Evolutionary conservation across 2,888 invertebrate genomes (phyloP).

Genomic region (Steinernema hermaphroditum): DNA sequence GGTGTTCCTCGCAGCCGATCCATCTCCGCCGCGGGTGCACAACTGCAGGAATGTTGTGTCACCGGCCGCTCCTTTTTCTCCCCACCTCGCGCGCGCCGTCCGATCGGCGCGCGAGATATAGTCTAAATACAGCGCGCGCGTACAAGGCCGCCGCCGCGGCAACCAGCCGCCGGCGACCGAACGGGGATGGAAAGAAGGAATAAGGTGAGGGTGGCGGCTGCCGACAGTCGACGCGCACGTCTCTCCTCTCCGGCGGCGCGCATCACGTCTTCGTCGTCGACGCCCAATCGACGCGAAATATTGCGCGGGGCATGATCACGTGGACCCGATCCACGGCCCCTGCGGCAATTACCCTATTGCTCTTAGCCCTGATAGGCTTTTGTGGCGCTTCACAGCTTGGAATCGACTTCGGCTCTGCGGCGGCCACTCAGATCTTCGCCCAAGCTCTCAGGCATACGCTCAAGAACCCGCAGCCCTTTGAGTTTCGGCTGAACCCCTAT

Average conservation of each 20-base stretch:
- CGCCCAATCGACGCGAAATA: background rate
- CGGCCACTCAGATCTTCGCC: conserved; percentile 14
- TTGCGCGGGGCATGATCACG: conserved; percentile 9
- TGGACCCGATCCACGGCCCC: conserved; percentile 14
- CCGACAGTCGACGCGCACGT: conserved; percentile 1
- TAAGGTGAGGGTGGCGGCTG: conserved; percentile 10
- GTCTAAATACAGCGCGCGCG: background rate
- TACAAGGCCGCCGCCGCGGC: conserved; percentile 13
- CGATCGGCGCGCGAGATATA: conserved; percentile 22
- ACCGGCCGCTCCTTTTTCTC: background rate
- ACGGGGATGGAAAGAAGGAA: background rate
- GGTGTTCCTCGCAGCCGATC: background rate
- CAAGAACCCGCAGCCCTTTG: background rate
- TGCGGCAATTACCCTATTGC: background rate
- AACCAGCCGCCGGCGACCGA: background rate
- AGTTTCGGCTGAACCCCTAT: conserved; percentile 4
- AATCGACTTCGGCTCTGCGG: conserved; percentile 10
- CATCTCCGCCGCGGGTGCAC: background rate
- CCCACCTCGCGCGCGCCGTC: background rate
- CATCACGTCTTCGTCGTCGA: background rate
- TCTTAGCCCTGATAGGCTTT: background rate
- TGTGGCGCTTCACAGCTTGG: background rate
- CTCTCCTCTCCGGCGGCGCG: background rate
- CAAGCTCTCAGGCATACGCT: conserved; percentile 9
- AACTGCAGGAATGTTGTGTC: conserved; percentile 9